Evolutionary conservation across 2,797 vertebrate genomes (phyloP), one percentile per base, ranked within the genome.

Genomic region (Micromesistius poutassou): DNA sequence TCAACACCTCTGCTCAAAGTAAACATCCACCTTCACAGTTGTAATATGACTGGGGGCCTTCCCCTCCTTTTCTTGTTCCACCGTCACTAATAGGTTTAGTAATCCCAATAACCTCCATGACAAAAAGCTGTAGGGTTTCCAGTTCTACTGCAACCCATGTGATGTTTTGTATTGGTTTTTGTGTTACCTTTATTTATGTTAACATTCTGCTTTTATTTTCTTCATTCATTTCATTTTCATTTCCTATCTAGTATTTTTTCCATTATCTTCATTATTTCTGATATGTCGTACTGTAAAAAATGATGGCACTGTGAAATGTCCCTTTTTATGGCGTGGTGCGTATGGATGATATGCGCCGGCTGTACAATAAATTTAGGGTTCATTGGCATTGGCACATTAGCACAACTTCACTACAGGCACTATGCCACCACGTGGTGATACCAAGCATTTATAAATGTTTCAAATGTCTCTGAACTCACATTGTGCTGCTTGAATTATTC

Each of bases 171-270:
- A 50, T 50, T 50, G 22, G 55, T 62, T n/a, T 62, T 62, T 28
- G 62, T 68, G 12, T 62, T 62, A 22, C 22, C 55, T 62, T 3
- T 62, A 25, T 5, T 22, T 5, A 62, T n/a, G 5, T 62, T 62
- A 62, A n/a, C 55, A 62, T n/a, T n/a, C n/a, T n/a, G n/a, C n/a
- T n/a, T n/a, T 62, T 62, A 12, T 62, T 62, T 62, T 62, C 55
- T n/a, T 62, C 55, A 8, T 62, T 62, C 55, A n/a, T 25, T n/a
- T 62, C 55, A 62, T 62, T 62, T 8, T n/a, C 1, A 4, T 62
- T 62, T 62, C 1, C 46, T 22, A 22, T 50, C 12, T n/a, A 62
- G 22, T 68, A 2, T 28, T 7, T 68, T 62, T 68, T 28, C 3
- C 28, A 28, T 68, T 68, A 28, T 28, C 0, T 25, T 28, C 12